Evolutionary conservation across 2,888 invertebrate species (phyloP).

Genomic region (Celastrina argiolus): DNA sequence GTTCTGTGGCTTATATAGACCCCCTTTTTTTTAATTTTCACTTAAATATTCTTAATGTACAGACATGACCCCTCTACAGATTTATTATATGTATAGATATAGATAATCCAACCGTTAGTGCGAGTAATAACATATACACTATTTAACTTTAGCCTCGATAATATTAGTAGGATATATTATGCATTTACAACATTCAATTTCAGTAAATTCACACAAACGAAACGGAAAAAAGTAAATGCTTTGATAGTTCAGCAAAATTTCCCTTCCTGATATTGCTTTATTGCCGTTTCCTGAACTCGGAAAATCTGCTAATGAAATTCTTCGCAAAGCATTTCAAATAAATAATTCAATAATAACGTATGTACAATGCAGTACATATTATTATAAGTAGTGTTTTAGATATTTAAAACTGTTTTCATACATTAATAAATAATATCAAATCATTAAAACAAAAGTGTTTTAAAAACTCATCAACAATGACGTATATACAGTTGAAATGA

Average conservation of each 20-base stretch:
- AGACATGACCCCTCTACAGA: too few relatives aligned
- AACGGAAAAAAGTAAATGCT: conserved; percentile 4
- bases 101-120: too few relatives aligned
- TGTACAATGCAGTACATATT: too few relatives aligned
- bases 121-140: too few relatives aligned
- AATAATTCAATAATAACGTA: background rate
- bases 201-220: background rate
- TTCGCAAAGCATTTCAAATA: background rate
- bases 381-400: too few relatives aligned
- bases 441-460: background rate
- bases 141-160: too few relatives aligned
- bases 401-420: too few relatives aligned
- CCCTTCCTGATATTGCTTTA: background rate
- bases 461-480: conserved; percentile 17
- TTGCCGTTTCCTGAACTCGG: background rate
- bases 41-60: too few relatives aligned
- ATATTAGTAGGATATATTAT: background rate
- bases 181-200: background rate
- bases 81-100: too few relatives aligned
- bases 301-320: conserved; percentile 3
- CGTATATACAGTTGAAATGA: conserved; percentile 16
- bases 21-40: too few relatives aligned
- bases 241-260: conserved; percentile 2
- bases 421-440: too few relatives aligned
- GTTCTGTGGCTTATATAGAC: too few relatives aligned